Conservation (phyloP, 2,888 invertebrate species). For the Lumbricus terrestris region DNA sequence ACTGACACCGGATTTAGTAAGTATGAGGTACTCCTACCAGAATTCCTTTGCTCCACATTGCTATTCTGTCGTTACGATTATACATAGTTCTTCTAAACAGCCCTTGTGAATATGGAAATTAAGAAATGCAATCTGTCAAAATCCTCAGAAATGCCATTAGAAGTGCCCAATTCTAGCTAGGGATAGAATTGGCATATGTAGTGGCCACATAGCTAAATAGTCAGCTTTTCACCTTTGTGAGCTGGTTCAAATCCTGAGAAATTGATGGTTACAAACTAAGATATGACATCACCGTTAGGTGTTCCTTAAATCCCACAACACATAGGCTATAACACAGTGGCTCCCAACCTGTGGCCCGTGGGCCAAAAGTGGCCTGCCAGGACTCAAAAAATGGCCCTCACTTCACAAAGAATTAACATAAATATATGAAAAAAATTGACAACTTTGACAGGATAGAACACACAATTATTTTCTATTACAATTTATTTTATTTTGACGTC, state of each 20-base stretch:
- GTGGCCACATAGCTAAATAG: background rate
- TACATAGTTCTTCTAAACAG: background rate
- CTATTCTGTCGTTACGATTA: background rate
- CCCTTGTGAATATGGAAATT: background rate
- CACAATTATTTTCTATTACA: no score
- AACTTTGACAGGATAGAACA: no score
- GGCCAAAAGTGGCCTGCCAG: no score
- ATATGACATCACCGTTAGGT: background rate
- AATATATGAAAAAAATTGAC: no score
- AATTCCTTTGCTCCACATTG: background rate
- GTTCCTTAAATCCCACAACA: background rate
- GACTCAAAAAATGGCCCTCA: no score
- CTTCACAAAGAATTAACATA: no score
- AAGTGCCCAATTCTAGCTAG: background rate
- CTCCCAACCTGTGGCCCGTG: no score
- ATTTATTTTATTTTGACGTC: no score
- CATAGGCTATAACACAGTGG: background rate
- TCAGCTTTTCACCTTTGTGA: constrained; percentile 3
- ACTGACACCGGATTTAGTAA: no score
- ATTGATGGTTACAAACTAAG: background rate
- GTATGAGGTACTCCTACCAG: no score
- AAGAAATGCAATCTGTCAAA: background rate
- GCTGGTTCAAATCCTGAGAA: background rate
- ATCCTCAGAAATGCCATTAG: background rate
- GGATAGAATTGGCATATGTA: background rate